Evolutionary conservation across 2,888 invertebrate genomes (phyloP), one percentile per base, ranked within the genome.

Genomic region (Macropis europaea): DNA sequence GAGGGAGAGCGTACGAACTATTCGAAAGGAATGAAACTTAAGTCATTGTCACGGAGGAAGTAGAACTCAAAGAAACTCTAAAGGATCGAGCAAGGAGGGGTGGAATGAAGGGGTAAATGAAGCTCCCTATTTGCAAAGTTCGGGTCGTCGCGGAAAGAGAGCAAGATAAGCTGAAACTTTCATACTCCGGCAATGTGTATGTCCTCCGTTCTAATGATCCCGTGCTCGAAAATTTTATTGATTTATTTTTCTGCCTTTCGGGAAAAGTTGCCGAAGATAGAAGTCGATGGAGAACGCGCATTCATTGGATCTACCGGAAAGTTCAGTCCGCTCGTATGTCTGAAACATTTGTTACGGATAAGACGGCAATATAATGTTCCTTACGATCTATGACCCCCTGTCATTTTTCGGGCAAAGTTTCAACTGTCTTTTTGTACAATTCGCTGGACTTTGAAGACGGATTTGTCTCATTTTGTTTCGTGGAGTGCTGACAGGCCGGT

Each of bases 61-160:
- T 69, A 47, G 66, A 69, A 69, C 66, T 69, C 66, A 69, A 69
- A 69, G 68, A 69, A 69, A 69, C 56, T 69, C 66, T n/a, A n/a
- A n/a, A n/a, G 50, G 50, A 45, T 56, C 22, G 56, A 34, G 43
- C 22, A 13, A 28, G 32, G 4, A 7, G 9, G 30, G 13, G 17
- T 30, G 7, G 3, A n/a, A 22, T 15, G 17, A n/a, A 15, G 30
- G 34, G 28, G 34, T 22, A 66, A 66, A 69, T 57, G 68, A 69
- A 69, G 66, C 68, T 50, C 30, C 60, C 36, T 50, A 66, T 69
- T 69, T 69, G 50, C 43, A 50, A 69, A 69, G 43, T 69, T 69
- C 56, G 26, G 34, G 13, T 43, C 19, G 43, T 50, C 22, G 22
- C 32, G 43, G 17, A 24, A 11, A 42, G 34, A 50, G 53, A 17